Percentiles rank a stretch among this genome's conserved stretches.
Evolutionary conservation across 30 jellyfish, hydroid and myxozoan species (phyloP).

Genomic region (Nemopilema nomurai): DNA sequence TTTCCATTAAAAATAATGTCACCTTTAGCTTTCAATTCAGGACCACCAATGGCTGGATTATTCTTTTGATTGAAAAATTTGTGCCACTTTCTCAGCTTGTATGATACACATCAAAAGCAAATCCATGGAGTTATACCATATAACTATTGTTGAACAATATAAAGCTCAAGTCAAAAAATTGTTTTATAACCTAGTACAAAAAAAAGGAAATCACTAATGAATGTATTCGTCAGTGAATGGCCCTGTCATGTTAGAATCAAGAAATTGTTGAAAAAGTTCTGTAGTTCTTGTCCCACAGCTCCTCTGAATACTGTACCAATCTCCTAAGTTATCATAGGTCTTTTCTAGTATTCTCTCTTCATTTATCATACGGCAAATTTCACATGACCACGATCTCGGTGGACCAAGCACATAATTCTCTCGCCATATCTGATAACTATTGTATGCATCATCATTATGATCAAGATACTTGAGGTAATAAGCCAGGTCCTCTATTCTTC

Average conservation of each 20-base stretch:
- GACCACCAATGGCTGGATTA: no score
- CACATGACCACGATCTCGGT: slow-evolving; percentile 87
- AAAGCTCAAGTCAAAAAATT: no score
- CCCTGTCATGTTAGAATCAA: neutral
- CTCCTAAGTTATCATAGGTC: slow-evolving; percentile 61
- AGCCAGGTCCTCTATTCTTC: slow-evolving; percentile 71
- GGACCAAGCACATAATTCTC: slow-evolving; percentile 57
- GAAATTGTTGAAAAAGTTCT: neutral
- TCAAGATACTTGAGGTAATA: slow-evolving; percentile 69
- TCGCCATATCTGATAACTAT: slow-evolving; percentile 70
- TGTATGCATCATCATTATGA: slow-evolving; percentile 83
- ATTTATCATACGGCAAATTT: slow-evolving; percentile 77
- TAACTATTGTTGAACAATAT: no score
- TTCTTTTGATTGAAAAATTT: no score
- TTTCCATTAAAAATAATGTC: no score
- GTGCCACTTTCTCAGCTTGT: no score
- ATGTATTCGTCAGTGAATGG: neutral
- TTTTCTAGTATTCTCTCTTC: slow-evolving; percentile 21
- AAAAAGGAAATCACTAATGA: neutral
- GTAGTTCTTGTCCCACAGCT: slow-evolving; percentile 55
- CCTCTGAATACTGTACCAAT: slow-evolving; percentile 68
- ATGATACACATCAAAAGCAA: no score
- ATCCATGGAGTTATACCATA: no score
- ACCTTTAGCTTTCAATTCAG: no score
- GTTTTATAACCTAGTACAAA: no score